Conservation (phyloP, 2,113 vertebrate species). For the Etia nguti region DNA sequence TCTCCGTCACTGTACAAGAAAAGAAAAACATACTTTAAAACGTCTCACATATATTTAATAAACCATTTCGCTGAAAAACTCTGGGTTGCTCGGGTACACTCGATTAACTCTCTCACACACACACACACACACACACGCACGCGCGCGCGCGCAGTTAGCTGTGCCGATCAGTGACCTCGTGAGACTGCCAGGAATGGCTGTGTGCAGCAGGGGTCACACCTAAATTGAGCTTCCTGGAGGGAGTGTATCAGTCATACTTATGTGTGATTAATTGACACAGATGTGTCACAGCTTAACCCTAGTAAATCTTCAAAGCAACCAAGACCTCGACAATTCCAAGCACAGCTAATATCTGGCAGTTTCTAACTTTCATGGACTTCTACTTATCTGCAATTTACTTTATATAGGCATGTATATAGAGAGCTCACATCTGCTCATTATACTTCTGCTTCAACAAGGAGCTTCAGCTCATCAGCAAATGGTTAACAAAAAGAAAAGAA, state of each 20-base stretch:
- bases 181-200: background rate
- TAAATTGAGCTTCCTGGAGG: background rate
- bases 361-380: background rate
- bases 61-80: background rate
- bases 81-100: background rate
- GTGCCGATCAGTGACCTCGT: background rate
- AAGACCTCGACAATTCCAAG: background rate
- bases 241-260: background rate
- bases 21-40: background rate
- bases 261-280: slow-evolving; percentile 12
- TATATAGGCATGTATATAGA: background rate
- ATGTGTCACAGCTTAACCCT: background rate
- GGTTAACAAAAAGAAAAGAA: background rate
- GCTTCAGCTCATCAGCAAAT: background rate
- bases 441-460: background rate
- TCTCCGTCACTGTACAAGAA: slow-evolving; percentile 86
- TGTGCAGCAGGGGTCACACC: background rate
- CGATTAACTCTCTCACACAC: background rate
- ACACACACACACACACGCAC: too few relatives aligned
- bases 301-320: background rate
- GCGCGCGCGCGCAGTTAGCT: background rate
- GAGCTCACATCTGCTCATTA: background rate
- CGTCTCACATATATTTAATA: background rate
- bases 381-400: background rate
- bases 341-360: background rate